phyloP scores from a whole-genome alignment of 1,140 invertebrate genomes.

The Trypoxylus dichotomus region DNA sequence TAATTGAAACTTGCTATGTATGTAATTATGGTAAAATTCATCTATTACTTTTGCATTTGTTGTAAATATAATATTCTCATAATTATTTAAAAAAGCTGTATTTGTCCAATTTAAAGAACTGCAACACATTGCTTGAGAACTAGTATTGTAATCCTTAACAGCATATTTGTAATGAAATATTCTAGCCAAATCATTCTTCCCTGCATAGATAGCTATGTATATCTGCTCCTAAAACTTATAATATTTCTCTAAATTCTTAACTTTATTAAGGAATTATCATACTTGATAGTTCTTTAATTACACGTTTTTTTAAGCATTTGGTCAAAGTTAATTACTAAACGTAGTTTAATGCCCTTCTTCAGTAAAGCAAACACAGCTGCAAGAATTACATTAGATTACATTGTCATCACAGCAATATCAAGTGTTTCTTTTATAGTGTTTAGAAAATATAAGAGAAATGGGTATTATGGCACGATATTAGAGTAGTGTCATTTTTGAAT shows the following conservation, averaged over 20 bases:
- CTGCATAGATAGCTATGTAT: background rate
- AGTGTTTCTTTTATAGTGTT: conserved; percentile 22
- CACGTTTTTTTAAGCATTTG: background rate
- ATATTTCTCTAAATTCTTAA: conserved; percentile 13
- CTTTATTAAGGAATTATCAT: background rate
- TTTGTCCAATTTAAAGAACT: conserved; percentile 36
- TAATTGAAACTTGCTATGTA: conserved; percentile 30
- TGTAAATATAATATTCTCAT: conserved; percentile 34
- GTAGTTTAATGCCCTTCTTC: conserved; percentile 29
- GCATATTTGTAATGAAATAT: conserved; percentile 38
- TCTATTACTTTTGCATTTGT: conserved; percentile 28
- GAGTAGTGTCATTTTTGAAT: background rate
- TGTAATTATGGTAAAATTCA: conserved; percentile 34
- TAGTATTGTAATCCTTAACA: conserved; percentile 32
- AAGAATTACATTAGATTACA: conserved; percentile 15
- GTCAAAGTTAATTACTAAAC: conserved; percentile 32
- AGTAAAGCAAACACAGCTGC: conserved; percentile 10
- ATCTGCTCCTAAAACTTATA: background rate
- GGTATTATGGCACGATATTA: conserved; percentile 15
- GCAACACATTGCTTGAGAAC: conserved; percentile 27
- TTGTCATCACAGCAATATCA: conserved; percentile 35
- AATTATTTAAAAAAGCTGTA: conserved; percentile 32
- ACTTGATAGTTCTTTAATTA: conserved; percentile 20
- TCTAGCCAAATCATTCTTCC: conserved; percentile 9
- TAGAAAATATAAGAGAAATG: conserved; percentile 33